These are phyloP conservation scores for Xylota sylvarum DNA, from an alignment of 2,888 invertebrate species.

Conservation along the genomic window DNA sequence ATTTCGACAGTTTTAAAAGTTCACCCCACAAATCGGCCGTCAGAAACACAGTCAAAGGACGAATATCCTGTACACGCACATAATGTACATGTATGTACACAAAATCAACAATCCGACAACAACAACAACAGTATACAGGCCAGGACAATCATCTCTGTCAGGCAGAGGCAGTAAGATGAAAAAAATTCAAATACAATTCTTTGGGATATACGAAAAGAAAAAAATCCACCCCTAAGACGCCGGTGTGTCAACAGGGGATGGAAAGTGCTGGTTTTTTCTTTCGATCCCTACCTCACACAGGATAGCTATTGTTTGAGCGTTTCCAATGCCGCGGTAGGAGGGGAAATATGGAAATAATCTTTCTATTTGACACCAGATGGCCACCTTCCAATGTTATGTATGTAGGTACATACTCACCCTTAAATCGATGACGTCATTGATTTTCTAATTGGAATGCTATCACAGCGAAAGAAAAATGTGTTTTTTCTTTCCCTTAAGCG, in stretches of 20 bases:
- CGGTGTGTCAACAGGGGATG: conserved; percentile 64
- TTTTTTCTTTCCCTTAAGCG: conserved; percentile 47
- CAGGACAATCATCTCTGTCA: not conserved
- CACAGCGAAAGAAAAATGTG: not conserved
- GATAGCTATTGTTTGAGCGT: conserved; percentile 39
- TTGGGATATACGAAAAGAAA: conserved; percentile 23
- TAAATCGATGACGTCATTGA: conserved; percentile 71
- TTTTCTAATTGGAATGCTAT: conserved; percentile 70
- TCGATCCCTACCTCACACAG: conserved; percentile 8
- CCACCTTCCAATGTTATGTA: conserved; percentile 42
- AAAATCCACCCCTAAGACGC: conserved; percentile 70
- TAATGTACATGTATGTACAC: conserved; percentile 50
- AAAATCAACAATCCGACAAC: conserved; percentile 51
- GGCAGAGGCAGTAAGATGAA: not conserved
- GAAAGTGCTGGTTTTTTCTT: conserved; percentile 25
- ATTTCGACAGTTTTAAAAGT: conserved; percentile 32
- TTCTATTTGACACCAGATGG: conserved; percentile 66
- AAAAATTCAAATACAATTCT: conserved; percentile 57
- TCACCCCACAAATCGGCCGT: conserved; percentile 71
- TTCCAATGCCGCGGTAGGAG: conserved; percentile 50
- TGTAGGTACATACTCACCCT: conserved; percentile 13
- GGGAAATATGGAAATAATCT: conserved; percentile 66
- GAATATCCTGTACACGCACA: conserved; percentile 71
- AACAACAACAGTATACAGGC: not conserved
- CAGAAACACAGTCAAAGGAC: conserved; percentile 62